Evolutionary conservation across 2,888 invertebrate genomes (phyloP), one percentile per base, ranked within the genome.

Genomic region (Mylabris sibirica): DNA sequence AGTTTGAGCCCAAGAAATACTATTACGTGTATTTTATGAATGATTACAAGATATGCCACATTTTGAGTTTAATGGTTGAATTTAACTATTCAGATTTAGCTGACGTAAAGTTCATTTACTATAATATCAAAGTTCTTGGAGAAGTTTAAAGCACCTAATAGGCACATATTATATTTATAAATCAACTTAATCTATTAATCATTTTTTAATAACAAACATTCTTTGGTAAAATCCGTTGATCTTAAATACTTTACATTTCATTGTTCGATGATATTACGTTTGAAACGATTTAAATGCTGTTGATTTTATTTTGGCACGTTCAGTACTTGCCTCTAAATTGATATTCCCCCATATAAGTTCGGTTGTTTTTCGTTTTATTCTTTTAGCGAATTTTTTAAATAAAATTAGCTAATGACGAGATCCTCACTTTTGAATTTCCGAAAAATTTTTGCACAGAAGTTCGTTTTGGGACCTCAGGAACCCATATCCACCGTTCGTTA

Each of bases 71-170:
- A 60, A 60, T 60, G 30, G 35, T 60, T n/a, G n/a, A n/a, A 1
- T 30, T 2, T 59, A 59, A 60, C 59, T 59, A 59, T 59, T 59
- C 59, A 30, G 30, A 60, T 60, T 35, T n/a, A 60, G 17, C 12
- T 60, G 60, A 30, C 30, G 30, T 30, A 24, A 60, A 60, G 17
- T 22, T 60, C 60, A 60, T 60, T 60, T 60, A 17, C 60, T n/a
- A 20, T 60, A 60, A 34, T 34, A 60, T 60, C 14, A 17, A 30
- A 60, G 35, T 60, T 60, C 20, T 60, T 34, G 34, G 60, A 30
- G 26, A 35, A 38, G 11, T 60, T 60, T 60, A 6, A 34, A 60
- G 38, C 34, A n/a, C 20, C 8, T 49, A 49, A 49, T 49, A 49
- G 49, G 17, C 17, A 20, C 6, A 2, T 20, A 14, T 44, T 44